A percentile compares a stretch with the other conserved stretches of the same genome.
Evolutionary conservation across 1,140 invertebrate genomes (phyloP).

Genomic region (Carposina sasakii): DNA sequence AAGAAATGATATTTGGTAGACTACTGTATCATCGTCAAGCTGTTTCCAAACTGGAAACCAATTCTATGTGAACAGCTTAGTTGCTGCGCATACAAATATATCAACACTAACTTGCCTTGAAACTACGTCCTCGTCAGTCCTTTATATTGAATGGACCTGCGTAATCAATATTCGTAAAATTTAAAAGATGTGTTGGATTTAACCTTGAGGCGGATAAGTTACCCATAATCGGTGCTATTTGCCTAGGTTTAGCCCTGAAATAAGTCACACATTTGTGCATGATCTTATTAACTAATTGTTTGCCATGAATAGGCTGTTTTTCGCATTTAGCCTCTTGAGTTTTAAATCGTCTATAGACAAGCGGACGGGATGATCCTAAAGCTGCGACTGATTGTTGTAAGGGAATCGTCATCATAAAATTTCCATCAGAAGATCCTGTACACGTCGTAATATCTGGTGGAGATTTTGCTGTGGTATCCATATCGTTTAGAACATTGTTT

Average conservation of each 20-base stretch:
- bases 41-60: neutral
- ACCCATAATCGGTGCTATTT: neutral
- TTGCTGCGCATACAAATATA: neutral
- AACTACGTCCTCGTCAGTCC: neutral
- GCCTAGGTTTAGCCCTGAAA: neutral
- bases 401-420: neutral
- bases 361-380: neutral
- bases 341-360: neutral
- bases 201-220: neutral
- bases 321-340: slow-evolving; percentile 3
- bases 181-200: neutral
- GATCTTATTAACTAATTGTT: slow-evolving; percentile 14
- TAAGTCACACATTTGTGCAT: neutral
- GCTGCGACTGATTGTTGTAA: neutral
- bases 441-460: neutral
- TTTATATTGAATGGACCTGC: neutral
- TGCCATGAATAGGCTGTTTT: slow-evolving; percentile 6
- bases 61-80: neutral
- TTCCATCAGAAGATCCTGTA: neutral
- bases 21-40: too few species aligned
- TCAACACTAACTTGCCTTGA: neutral
- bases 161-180: neutral
- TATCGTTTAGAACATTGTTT: neutral
- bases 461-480: too few species aligned
- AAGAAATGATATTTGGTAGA: too few species aligned